These are phyloP conservation scores for Xyrichtys novacula DNA, from an alignment of 2,797 vertebrate genomes.

Conservation along the genomic window DNA sequence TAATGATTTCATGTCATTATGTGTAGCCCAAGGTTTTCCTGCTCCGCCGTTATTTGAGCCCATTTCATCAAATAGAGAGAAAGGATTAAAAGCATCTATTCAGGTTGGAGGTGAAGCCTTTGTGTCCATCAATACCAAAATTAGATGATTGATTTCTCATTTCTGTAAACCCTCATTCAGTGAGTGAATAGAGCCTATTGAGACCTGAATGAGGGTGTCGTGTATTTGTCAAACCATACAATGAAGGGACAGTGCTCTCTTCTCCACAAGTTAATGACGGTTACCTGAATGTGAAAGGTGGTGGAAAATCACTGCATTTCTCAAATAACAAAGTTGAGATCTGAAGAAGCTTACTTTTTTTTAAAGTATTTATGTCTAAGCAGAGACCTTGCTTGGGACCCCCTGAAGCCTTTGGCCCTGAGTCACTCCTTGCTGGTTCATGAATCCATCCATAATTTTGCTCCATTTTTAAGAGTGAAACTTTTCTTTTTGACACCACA, in stretches of 20 bases:
- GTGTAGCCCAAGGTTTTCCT: slow-evolving; percentile 3
- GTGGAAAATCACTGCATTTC: not conserved
- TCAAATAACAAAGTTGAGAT: too few relatives aligned
- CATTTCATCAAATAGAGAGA: slow-evolving; percentile 18
- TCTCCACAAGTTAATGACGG: not conserved
- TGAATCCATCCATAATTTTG: too few relatives aligned
- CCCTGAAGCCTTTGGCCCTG: too few relatives aligned
- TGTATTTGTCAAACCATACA: not conserved
- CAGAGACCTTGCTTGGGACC: too few relatives aligned
- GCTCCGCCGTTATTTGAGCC: slow-evolving; percentile 1
- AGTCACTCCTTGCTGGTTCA: too few relatives aligned
- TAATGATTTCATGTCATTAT: slow-evolving; percentile 23
- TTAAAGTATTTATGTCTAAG: too few relatives aligned
- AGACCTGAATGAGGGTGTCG: slow-evolving; percentile 7
- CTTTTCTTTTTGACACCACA: not conserved
- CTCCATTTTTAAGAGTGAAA: too few relatives aligned
- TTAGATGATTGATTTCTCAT: slow-evolving; percentile 33
- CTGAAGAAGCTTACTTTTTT: too few relatives aligned
- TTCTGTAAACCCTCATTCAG: slow-evolving; percentile 9
- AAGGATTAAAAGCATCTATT: slow-evolving; percentile 31
- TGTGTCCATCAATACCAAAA: slow-evolving; percentile 20
- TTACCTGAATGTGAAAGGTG: not conserved
- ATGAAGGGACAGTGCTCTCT: not conserved
- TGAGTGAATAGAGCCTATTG: slow-evolving; percentile 1
- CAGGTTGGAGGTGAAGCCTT: slow-evolving; percentile 13